Base-by-base conservation (phyloP, 2,888 invertebrate species). In the Catocala nupta region DNA sequence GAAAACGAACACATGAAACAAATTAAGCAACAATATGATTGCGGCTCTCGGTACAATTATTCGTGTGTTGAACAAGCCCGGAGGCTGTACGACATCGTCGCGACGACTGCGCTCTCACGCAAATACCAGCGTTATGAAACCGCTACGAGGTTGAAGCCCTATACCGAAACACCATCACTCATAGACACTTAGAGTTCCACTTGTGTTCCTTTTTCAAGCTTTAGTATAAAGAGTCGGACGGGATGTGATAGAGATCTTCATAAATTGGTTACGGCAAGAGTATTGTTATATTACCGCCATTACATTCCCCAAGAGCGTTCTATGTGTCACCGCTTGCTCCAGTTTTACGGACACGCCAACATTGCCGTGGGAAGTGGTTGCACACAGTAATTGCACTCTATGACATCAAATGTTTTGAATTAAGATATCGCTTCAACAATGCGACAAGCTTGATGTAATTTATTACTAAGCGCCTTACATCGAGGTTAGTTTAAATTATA, bases 301-400 rank as follows among this genome's bases (percentile, higher is more conserved):
- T 88, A 87, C 78, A 78, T 80, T 83, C 80, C 71, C 80, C 73
- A 75, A 85, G 82, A 84, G 83, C 81, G 78, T 78, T 87, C 83
- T 84, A 84, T 89, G 89, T 91, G 91, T 90, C 89, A 90, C 87
- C 81, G 78, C 78, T 76, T 80, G 91, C 87, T 91, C 91, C 76
- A 90, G 86, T 89, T 91, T 86, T 79, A 84, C 84, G 79, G 80
- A 82, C 84, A 83, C 82, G 78, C 70, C 77, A 79, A 78, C 79
- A 82, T 83, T 72, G 67, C 70, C 90, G 90, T 91, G 91, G 90
- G 91, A 91, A 91, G 88, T 86, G 83, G 83, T 87, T 85, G 86
- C 81, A 75, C 78, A 81, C 84, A 81, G 82, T 86, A 86, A 87
- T 87, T 77, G 74, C 74, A 71, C 65, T 76, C 56, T 51, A 69